Evolutionary conservation across 2,888 invertebrate genomes (phyloP).

Genomic region (Amorpha juglandis): DNA sequence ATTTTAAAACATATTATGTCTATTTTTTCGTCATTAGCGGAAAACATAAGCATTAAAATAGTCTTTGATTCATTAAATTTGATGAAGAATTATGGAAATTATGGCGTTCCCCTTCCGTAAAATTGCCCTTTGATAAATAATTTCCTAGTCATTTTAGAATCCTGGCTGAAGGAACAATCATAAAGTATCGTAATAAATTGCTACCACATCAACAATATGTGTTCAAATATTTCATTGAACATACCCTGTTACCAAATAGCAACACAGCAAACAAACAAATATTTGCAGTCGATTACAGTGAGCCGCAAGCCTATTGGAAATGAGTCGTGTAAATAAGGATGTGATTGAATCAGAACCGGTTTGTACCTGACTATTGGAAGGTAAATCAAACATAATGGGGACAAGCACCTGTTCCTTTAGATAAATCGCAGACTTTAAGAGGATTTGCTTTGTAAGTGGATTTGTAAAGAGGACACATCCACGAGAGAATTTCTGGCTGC

Average conservation of each 20-base stretch:
- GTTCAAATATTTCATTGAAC: background rate
- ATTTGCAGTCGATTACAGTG: constrained; percentile 16
- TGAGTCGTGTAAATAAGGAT: constrained; percentile 21
- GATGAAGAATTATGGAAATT: too few relatives aligned
- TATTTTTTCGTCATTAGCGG: too few relatives aligned
- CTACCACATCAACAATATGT: too few relatives aligned
- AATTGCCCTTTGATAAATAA: too few relatives aligned
- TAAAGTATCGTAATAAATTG: background rate
- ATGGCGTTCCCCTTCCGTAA: too few relatives aligned
- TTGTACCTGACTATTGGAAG: constrained; percentile 16
- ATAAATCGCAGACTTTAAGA: constrained; percentile 15
- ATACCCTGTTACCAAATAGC: background rate
- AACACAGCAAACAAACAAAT: constrained; percentile 10
- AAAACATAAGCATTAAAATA: too few relatives aligned
- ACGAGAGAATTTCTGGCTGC: background rate
- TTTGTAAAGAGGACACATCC: background rate
- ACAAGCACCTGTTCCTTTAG: constrained; percentile 3
- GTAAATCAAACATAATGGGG: constrained; percentile 12
- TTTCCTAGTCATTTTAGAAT: too few relatives aligned
- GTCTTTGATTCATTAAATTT: too few relatives aligned
- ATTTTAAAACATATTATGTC: too few relatives aligned
- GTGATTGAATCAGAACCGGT: constrained; percentile 5
- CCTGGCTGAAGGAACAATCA: background rate
- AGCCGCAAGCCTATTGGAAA: background rate
- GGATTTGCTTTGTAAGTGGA: constrained; percentile 7